Base-by-base conservation (phyloP, 2,113 vertebrate species). In the Ciconia stormi region DNA sequence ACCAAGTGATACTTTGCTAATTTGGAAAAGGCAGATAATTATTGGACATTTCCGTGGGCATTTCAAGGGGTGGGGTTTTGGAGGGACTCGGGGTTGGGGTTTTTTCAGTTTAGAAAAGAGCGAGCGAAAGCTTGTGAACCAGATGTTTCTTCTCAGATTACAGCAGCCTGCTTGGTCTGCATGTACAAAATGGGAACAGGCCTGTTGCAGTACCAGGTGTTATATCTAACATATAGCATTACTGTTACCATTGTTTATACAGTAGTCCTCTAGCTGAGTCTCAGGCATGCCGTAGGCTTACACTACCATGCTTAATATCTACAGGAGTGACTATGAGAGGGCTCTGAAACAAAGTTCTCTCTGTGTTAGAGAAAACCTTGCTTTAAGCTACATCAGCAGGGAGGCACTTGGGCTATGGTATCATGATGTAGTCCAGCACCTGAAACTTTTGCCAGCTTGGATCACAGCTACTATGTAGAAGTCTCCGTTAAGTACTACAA, bases 61-160 rank as follows among this genome's bases (percentile, higher is more conserved):
- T 70, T 50, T 19, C 18, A 73, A 73, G 36, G 27, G 29, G 13
- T 3, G n/a, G 26, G 23, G 27, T 38, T 90, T 85, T 65, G 46
- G 44, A 44, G 56, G 52, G 42, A 13, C 27, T 76, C 44, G 20
- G 36, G 27, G 15, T 34, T 49, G 32, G 53, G 13, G 15, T 1
- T 29, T 72, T 71, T 78, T 11, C 29, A 16, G 40, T 26, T 71
- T 56, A 42, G 53, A 49, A 77, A 83, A 73, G 63, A 76, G 30
- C 2, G 10, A 82, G 34, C 2, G 2, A 67, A 89, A 55, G 29
- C 67, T 93, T 62, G 66, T 58, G 49, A 94, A 47, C 70, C 93
- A 96, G 93, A 91, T 86, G 82, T 95, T 95, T 44, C 58, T 89
- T 72, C 91, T 96, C 92, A 56, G 88, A 49, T 94, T 93, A 52